Base-by-base conservation (phyloP, 2,797 vertebrate genomes). In the Rachycentron canadum region DNA sequence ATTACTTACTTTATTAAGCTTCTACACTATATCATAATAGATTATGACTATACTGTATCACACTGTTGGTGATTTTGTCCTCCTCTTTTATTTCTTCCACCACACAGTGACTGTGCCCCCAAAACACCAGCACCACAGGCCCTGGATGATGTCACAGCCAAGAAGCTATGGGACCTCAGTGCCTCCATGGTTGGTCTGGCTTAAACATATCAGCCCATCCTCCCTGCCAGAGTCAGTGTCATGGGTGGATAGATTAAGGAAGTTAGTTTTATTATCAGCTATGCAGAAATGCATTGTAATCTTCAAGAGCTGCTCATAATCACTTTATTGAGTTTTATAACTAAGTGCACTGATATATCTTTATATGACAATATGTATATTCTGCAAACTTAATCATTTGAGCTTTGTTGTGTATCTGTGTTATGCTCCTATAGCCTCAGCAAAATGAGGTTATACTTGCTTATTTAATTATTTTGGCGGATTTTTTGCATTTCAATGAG, bases 141-240 rank as follows among this genome's bases (percentile, higher is more conserved):
- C 45, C 81, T 73, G 68, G 91, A 95, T 75, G 93, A 93, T 8
- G 83, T 66, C 1, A 75, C 86, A 21, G 94, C 94, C 45, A 91
- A 82, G 74, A 92, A 55, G 82, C 92, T 96, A 43, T 96, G 95
- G 95, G 92, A 95, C 50, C 83, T 96, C 69, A 95, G 95, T 49
- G 76, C 89, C 10, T 92, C 92, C 53, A 93, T 95, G 94, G 94
- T 95, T 7, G 90, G 93, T 47, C 86, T 95, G 74, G 75, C 76
- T 16, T 94, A 84, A 90, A 69, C 41, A 58, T 57, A 49, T 47
- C n/a, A 41, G 36, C 43, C 56, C 59, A 13, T 3, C 9, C 21
- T 25, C 47, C 21, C 36, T 67, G 25, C 26, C 57, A 38, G 61
- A 63, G 53, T 47, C 65, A 19, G 26, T 40, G 12, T n/a, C 13